phyloP scores from a whole-genome alignment of 2,113 vertebrate species.

The Burhinus bistriatus region DNA sequence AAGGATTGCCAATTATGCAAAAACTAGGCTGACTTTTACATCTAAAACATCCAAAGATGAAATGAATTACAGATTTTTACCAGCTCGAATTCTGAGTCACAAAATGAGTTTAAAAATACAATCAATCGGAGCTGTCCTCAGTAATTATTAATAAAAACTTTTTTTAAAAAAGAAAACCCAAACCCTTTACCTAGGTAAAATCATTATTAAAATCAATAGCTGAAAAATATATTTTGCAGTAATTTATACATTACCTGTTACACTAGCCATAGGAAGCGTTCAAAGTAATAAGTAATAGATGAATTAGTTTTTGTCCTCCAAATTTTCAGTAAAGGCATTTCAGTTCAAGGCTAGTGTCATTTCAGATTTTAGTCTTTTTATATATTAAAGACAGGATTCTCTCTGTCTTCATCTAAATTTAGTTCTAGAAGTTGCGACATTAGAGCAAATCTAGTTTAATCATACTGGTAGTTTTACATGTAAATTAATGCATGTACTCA shows the following conservation, averaged over 20 bases:
- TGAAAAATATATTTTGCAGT: not conserved
- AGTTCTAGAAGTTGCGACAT: conserved; percentile 2
- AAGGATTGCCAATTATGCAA: not conserved
- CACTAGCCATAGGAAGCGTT: not conserved
- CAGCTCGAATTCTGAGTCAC: not conserved
- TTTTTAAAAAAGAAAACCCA: not conserved
- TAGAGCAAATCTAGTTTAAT: conserved; percentile 12
- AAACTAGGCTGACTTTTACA: not conserved
- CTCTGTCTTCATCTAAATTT: not conserved
- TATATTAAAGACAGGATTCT: not conserved
- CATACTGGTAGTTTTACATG: conserved; percentile 16
- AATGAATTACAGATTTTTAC: not conserved
- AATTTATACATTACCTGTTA: not conserved
- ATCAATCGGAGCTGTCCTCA: not conserved
- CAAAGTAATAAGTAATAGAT: not conserved
- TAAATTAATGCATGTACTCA: conserved; percentile 36
- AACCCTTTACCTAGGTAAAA: not conserved
- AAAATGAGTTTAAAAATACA: not conserved
- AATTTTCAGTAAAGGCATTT: not conserved
- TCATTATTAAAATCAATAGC: not conserved
- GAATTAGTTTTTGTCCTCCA: not conserved
- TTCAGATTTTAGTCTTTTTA: not conserved
- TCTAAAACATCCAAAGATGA: not conserved
- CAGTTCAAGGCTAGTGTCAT: not conserved
- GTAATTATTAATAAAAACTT: not conserved